Percentiles rank a stretch among this genome's conserved stretches.
These are phyloP conservation scores for Aphrophora alni DNA, from an alignment of 2,888 invertebrate species.

Conservation along the genomic window DNA sequence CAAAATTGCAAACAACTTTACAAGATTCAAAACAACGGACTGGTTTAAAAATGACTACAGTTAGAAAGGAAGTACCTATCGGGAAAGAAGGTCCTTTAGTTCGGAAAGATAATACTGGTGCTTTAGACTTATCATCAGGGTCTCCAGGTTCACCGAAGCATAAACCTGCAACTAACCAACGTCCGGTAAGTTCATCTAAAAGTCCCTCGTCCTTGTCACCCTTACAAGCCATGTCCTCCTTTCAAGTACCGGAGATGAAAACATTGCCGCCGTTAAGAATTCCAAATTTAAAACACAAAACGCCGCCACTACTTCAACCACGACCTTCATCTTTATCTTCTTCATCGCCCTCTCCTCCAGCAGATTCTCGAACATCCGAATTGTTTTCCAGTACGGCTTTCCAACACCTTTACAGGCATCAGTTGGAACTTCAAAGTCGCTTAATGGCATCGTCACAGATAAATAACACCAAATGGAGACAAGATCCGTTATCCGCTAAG, in stretches of 20 bases:
- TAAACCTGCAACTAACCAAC: not conserved
- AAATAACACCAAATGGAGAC: slow-evolving; percentile 29
- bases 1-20: slow-evolving; percentile 38
- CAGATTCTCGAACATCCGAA: slow-evolving; percentile 4
- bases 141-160: slow-evolving; percentile 6
- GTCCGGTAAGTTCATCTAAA: not conserved
- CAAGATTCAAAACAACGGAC: slow-evolving; percentile 37
- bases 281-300: slow-evolving; percentile 23
- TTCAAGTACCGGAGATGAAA: slow-evolving; percentile 22
- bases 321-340: slow-evolving; percentile 24
- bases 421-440: slow-evolving; percentile 38
- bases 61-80: slow-evolving; percentile 36
- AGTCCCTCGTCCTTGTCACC: slow-evolving; percentile 15
- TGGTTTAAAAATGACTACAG: slow-evolving; percentile 41
- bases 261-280: slow-evolving; percentile 21
- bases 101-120: slow-evolving; percentile 29
- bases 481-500: slow-evolving; percentile 30
- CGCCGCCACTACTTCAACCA: slow-evolving; percentile 23
- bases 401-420: slow-evolving; percentile 32
- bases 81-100: slow-evolving; percentile 33
- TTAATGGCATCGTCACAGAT: slow-evolving; percentile 31
- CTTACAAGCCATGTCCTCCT: slow-evolving; percentile 24
- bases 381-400: slow-evolving; percentile 27
- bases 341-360: slow-evolving; percentile 22
- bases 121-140: slow-evolving; percentile 38